Evolutionary conservation across 2,113 vertebrate species (phyloP).

Genomic region (Naja naja): DNA sequence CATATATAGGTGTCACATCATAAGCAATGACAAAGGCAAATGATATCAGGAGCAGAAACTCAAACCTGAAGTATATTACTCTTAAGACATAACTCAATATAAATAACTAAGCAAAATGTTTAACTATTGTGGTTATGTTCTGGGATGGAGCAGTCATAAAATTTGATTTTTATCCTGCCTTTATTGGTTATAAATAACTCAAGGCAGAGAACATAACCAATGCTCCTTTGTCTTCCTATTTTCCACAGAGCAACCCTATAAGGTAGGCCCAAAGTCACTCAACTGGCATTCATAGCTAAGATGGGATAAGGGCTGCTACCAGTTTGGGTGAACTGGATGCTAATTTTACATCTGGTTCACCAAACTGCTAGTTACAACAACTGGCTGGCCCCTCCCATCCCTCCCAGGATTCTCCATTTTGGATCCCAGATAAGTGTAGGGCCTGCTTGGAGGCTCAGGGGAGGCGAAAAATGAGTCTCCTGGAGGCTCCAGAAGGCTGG

Average conservation of each 20-base stretch:
- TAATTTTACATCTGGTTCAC: too few relatives aligned
- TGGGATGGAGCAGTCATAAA: neutral
- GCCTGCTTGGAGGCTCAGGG: too few relatives aligned
- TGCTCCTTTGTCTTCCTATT: neutral
- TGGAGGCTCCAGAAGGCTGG: too few relatives aligned
- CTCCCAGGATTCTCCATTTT: too few relatives aligned
- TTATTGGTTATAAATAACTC: neutral
- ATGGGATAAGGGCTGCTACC: neutral
- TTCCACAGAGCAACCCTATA: neutral
- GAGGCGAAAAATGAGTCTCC: too few relatives aligned
- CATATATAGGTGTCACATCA: neutral
- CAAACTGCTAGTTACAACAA: too few relatives aligned
- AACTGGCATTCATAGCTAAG: neutral
- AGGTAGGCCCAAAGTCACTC: neutral
- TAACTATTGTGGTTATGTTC: neutral
- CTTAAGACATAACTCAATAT: neutral
- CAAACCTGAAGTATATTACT: neutral
- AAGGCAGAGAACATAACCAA: neutral
- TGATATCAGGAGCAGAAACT: neutral
- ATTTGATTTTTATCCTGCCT: neutral
- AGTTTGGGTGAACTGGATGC: too few relatives aligned
- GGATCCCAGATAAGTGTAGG: too few relatives aligned
- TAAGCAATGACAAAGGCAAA: neutral
- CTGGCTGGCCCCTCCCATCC: too few relatives aligned
- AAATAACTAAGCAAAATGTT: neutral